phyloP scores from a whole-genome alignment of 2,113 vertebrate genomes.

The crab-eating macaque (Macaca fascicularis) region DNA sequence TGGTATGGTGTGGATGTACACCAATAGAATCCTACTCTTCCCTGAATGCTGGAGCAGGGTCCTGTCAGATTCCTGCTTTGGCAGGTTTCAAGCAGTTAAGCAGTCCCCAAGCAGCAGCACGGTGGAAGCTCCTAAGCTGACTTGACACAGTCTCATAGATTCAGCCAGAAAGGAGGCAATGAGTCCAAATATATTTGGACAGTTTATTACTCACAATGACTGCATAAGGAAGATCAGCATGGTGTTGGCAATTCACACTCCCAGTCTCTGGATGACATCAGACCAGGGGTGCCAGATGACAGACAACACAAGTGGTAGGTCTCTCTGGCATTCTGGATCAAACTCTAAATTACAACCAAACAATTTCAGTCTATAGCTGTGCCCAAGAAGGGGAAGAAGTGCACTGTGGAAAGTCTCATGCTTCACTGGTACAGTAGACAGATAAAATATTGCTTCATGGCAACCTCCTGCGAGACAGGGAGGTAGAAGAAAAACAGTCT shows the following conservation, averaged over 20 bases:
- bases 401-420: neutral
- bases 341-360: neutral
- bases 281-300: neutral
- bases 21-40: neutral
- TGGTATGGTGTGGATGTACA: neutral
- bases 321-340: neutral
- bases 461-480: neutral
- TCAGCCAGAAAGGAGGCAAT: neutral
- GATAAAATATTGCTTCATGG: neutral
- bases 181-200: neutral
- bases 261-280: neutral
- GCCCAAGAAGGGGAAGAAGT: neutral
- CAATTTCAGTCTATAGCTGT: neutral
- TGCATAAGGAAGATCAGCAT: constrained; percentile 11
- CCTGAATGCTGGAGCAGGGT: neutral
- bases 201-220: neutral
- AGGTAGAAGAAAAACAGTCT: neutral
- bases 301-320: neutral
- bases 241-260: neutral
- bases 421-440: neutral
- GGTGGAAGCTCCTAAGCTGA: neutral
- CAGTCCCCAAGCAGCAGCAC: neutral
- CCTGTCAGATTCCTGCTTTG: neutral
- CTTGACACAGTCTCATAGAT: neutral
- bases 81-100: neutral